Conservation (phyloP, 2,113 vertebrate species). For the Tringa solitaria region DNA sequence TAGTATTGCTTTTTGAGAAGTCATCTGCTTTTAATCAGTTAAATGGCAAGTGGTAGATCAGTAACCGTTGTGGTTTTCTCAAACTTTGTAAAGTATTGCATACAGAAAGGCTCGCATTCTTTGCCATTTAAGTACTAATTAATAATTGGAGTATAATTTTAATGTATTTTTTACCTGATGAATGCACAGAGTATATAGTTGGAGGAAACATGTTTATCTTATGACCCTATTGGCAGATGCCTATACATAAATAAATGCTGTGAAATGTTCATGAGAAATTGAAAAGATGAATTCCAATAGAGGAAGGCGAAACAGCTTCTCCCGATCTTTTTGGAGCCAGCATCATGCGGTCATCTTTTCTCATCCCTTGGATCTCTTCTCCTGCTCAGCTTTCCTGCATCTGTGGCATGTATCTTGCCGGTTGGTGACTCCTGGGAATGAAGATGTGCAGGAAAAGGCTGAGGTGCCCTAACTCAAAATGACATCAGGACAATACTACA, state of each 20-base stretch:
- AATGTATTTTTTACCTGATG: not conserved
- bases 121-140: not conserved
- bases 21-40: not conserved
- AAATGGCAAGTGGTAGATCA: not conserved
- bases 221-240: not conserved
- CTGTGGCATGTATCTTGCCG: not conserved
- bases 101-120: not conserved
- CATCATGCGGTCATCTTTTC: not conserved
- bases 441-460: not conserved
- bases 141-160: not conserved
- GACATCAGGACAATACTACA: too few relatives aligned
- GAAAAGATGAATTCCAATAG: not conserved
- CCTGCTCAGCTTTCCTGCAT: not conserved
- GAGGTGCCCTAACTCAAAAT: not conserved
- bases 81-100: not conserved
- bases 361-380: not conserved
- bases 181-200: accelerated
- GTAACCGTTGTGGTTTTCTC: not conserved
- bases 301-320: not conserved
- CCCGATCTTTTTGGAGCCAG: not conserved
- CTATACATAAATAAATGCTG: not conserved
- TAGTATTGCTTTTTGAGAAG: not conserved
- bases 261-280: not conserved
- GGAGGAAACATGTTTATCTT: accelerated
- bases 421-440: not conserved